phyloP scores from a whole-genome alignment of 1,140 invertebrate species.

The Aleiodes sp. region DNA sequence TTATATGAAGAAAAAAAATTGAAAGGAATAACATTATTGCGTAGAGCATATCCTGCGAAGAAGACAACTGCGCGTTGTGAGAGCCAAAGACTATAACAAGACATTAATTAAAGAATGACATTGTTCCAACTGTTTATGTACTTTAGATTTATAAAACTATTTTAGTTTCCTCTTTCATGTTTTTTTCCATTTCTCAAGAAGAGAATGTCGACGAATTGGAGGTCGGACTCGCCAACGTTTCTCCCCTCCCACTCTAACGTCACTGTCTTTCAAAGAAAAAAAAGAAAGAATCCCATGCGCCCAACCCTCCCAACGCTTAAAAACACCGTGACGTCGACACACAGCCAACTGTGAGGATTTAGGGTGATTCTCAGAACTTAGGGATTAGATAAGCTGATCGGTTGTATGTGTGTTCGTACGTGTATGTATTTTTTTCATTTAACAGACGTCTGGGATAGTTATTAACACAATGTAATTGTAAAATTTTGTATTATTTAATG shows the following conservation, averaged over 20 bases:
- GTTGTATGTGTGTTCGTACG: not conserved
- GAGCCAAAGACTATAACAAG: too few species aligned
- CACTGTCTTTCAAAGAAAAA: too few species aligned
- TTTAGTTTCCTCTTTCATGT: not conserved
- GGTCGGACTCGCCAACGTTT: too few species aligned
- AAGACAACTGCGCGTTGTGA: too few species aligned
- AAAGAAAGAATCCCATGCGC: not conserved
- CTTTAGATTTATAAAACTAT: too few species aligned
- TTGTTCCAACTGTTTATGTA: too few species aligned
- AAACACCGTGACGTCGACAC: not conserved
- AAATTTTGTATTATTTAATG: not conserved
- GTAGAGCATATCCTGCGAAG: too few species aligned
- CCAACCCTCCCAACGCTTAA: not conserved
- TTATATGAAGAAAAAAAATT: too few species aligned
- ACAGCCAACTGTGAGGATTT: constrained; percentile 21
- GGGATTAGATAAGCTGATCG: constrained; percentile 24
- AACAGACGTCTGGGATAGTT: not conserved
- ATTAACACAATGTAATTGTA: not conserved
- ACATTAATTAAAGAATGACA: too few species aligned
- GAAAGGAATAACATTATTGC: too few species aligned
- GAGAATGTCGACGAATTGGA: too few species aligned
- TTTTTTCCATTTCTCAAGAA: not conserved
- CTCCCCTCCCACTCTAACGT: not conserved
- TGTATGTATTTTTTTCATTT: not conserved
- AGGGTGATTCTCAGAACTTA: constrained; percentile 19